Conservation (phyloP, 2,888 invertebrate genomes). For the Mimas tiliae region DNA sequence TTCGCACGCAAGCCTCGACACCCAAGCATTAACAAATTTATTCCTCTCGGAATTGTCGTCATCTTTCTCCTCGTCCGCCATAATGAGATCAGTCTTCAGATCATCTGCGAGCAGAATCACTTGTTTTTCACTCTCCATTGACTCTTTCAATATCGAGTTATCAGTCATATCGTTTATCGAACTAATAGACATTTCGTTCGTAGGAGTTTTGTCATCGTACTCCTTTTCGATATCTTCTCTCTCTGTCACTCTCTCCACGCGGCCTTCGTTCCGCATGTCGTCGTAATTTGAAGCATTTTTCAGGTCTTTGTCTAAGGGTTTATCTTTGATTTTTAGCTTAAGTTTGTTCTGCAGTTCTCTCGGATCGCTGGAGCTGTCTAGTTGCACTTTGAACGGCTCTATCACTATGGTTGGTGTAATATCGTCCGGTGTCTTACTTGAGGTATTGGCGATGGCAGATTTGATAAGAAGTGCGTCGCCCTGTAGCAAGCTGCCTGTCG, state of each 20-base stretch:
- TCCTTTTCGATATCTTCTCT: constrained; percentile 69
- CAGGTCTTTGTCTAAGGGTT: constrained; percentile 66
- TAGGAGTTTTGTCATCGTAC: constrained; percentile 76
- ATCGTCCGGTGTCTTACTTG: constrained; percentile 65
- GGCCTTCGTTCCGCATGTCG: constrained; percentile 61
- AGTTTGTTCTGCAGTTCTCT: constrained; percentile 60
- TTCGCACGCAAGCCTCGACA: constrained; percentile 73
- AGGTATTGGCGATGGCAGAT: constrained; percentile 66
- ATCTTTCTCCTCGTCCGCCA: constrained; percentile 81
- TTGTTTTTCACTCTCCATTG: constrained; percentile 79
- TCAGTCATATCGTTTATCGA: constrained; percentile 80
- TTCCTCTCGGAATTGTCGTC: constrained; percentile 81
- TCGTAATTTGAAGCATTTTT: constrained; percentile 73
- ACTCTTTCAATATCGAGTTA: constrained; percentile 77
- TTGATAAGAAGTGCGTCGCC: constrained; percentile 76
- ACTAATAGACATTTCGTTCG: constrained; percentile 77
- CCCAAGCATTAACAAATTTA: constrained; percentile 81
- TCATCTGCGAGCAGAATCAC: constrained; percentile 75
- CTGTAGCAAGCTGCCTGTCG: constrained; percentile 71
- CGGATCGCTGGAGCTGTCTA: constrained; percentile 35
- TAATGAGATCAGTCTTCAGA: constrained; percentile 78
- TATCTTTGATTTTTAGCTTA: constrained; percentile 67
- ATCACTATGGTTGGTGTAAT: constrained; percentile 59
- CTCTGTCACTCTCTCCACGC: constrained; percentile 58
- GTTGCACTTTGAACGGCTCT: constrained; percentile 53